A percentile compares a stretch with the other conserved stretches of the same genome.
Evolutionary conservation across 2,888 invertebrate species (phyloP).

Genomic region (Sesamia inferens): DNA sequence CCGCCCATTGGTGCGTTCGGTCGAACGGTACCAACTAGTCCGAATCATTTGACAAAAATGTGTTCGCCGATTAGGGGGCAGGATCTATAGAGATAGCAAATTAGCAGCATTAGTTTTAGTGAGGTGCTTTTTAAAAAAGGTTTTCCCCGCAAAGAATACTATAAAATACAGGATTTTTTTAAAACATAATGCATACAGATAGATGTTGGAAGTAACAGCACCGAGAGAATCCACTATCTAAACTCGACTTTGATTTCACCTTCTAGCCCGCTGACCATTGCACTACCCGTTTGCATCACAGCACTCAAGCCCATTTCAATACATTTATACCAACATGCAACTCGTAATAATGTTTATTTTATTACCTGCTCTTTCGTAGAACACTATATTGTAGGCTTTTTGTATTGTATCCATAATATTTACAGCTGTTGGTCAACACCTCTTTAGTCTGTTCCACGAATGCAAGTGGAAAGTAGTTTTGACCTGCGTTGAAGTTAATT

Average conservation of each 20-base stretch:
- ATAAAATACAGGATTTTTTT: too few species aligned
- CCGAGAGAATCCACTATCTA: neutral
- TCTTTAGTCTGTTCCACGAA: conserved; percentile 35
- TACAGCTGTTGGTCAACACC: conserved; percentile 13
- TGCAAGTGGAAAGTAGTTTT: conserved; percentile 14
- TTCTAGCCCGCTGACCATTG: conserved; percentile 12
- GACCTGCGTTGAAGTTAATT: conserved; percentile 42
- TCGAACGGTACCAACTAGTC: too few species aligned
- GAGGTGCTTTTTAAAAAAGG: too few species aligned
- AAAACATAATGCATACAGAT: too few species aligned
- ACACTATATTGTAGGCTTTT: conserved; percentile 77
- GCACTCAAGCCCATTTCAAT: conserved; percentile 9
- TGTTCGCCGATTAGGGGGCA: too few species aligned
- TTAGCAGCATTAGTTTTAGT: too few species aligned
- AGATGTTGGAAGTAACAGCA: too few species aligned
- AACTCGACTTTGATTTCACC: neutral
- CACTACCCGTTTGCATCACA: conserved; percentile 35
- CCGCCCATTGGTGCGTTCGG: too few species aligned
- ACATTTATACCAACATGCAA: conserved; percentile 10
- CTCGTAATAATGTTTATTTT: conserved; percentile 32
- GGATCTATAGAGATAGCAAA: too few species aligned
- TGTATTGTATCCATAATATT: conserved; percentile 75
- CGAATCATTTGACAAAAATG: too few species aligned
- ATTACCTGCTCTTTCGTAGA: conserved; percentile 85
- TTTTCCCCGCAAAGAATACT: too few species aligned